These are phyloP conservation scores for Xiphydria camelus DNA, from an alignment of 2,888 invertebrate genomes.

Conservation along the genomic window DNA sequence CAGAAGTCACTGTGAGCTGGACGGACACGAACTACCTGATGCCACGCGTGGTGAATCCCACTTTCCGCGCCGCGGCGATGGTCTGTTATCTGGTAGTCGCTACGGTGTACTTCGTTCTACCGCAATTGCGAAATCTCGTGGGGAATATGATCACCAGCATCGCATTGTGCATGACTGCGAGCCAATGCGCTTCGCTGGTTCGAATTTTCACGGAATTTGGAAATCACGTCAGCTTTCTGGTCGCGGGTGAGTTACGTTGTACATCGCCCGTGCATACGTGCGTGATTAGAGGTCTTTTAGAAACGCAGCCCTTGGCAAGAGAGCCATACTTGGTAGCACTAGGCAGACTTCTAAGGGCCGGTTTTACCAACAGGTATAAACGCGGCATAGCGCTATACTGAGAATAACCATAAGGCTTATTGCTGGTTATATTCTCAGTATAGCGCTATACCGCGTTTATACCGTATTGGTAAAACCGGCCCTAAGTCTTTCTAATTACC, in stretches of 20 bases:
- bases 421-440: too few relatives aligned
- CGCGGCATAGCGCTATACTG: too few relatives aligned
- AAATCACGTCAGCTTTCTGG: conserved; percentile 78
- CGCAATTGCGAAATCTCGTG: conserved; percentile 78
- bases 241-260: conserved; percentile 66
- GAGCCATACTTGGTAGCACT: background rate
- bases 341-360: too few relatives aligned
- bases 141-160: conserved; percentile 86
- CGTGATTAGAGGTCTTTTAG: background rate
- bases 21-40: conserved; percentile 74
- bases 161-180: conserved; percentile 74
- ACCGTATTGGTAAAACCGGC: too few relatives aligned
- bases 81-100: conserved; percentile 72
- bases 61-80: conserved; percentile 75
- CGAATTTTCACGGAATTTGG: conserved; percentile 79
- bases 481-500: too few relatives aligned
- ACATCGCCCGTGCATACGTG: background rate
- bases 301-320: background rate
- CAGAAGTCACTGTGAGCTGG: conserved; percentile 73
- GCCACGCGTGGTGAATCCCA: conserved; percentile 75
- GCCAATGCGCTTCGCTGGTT: conserved; percentile 77
- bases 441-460: too few relatives aligned
- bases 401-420: too few relatives aligned
- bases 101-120: conserved; percentile 80
- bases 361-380: too few relatives aligned